phyloP scores from a whole-genome alignment of 2,797 vertebrate genomes.

The Echiichthys vipera region DNA sequence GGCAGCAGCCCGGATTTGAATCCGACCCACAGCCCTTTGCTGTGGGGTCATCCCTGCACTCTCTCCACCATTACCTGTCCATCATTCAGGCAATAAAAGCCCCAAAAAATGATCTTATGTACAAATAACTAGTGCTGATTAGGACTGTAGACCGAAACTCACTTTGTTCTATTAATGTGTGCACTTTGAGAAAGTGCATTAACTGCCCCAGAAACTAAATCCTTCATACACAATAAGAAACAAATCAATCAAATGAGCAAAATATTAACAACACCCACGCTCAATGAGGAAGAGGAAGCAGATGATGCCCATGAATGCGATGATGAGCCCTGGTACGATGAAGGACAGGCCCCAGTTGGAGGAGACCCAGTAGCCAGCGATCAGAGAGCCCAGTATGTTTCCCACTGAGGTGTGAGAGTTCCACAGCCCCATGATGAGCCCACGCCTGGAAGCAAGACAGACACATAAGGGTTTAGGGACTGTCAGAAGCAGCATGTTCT shows the following conservation, averaged over 20 bases:
- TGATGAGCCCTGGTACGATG: conserved; percentile 91
- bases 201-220: neutral
- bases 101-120: too few species aligned
- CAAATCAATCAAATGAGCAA: neutral
- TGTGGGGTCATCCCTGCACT: too few species aligned
- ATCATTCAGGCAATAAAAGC: neutral
- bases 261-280: conserved; percentile 83
- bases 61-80: too few species aligned
- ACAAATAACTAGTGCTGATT: neutral
- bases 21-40: too few species aligned
- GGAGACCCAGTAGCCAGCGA: conserved; percentile 91
- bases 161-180: neutral
- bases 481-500: neutral
- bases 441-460: conserved; percentile 82
- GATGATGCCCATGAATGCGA: conserved; percentile 85
- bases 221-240: neutral
- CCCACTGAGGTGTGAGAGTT: conserved; percentile 97
- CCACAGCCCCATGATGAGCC: conserved; percentile 97
- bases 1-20: too few species aligned
- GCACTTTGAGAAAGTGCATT: neutral
- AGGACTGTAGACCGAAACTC: neutral
- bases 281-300: conserved; percentile 97
- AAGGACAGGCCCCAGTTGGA: conserved; percentile 94
- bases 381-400: conserved; percentile 95
- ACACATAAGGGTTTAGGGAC: neutral